These are phyloP conservation scores for Gymnorhina tibicen DNA, from an alignment of 2,113 vertebrate genomes.

Conservation along the genomic window DNA sequence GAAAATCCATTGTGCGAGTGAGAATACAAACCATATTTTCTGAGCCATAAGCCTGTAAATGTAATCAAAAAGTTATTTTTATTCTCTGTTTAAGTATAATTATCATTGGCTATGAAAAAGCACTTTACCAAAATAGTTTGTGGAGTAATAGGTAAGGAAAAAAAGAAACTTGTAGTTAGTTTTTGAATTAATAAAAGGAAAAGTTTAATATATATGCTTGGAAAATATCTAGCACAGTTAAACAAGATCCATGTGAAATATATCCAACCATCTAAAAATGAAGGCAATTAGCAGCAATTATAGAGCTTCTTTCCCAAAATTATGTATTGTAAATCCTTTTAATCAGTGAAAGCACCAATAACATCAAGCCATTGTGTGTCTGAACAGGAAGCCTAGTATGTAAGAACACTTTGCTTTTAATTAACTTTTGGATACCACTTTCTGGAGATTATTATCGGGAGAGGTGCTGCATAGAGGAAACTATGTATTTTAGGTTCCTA, in stretches of 20 bases:
- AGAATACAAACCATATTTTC: background rate
- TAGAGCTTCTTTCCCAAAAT: constrained; percentile 46
- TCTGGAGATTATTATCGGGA: constrained; percentile 12
- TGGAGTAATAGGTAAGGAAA: background rate
- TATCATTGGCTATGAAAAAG: background rate
- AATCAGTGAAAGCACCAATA: constrained; percentile 30
- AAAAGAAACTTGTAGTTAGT: background rate
- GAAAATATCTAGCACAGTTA: constrained; percentile 23
- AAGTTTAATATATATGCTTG: constrained; percentile 51
- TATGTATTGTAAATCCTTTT: constrained; percentile 45
- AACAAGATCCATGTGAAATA: constrained; percentile 43
- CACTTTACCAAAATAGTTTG: background rate
- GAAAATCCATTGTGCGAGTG: background rate
- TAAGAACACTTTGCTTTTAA: constrained; percentile 24
- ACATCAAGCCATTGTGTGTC: constrained; percentile 34
- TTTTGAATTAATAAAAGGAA: constrained; percentile 25
- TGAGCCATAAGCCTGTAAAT: background rate
- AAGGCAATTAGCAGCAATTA: constrained; percentile 66
- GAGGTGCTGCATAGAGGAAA: constrained; percentile 47
- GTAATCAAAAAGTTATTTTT: constrained; percentile 37
- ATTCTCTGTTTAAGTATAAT: constrained; percentile 18
- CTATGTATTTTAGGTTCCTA: constrained; percentile 28
- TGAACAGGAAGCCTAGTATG: constrained; percentile 41
- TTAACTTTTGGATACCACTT: constrained; percentile 33
- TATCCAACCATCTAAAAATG: constrained; percentile 41